These are phyloP conservation scores for Limenitis camilla DNA, from an alignment of 2,888 invertebrate species.

Conservation along the genomic window DNA sequence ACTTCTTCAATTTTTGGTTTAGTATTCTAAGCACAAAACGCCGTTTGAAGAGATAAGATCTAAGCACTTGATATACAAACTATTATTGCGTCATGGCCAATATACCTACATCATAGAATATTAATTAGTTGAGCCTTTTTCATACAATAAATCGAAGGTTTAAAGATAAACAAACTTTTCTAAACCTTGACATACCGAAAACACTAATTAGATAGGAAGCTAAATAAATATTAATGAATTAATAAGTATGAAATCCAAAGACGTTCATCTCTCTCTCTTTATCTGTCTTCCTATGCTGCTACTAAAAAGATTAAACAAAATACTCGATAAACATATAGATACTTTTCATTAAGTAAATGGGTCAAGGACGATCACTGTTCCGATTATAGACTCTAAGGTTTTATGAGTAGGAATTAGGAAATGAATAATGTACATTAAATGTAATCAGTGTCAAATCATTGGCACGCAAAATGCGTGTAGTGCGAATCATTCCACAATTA, in stretches of 20 bases:
- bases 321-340: too few species aligned
- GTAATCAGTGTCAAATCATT: constrained; percentile 13
- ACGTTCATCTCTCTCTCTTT: too few species aligned
- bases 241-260: too few species aligned
- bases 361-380: too few species aligned
- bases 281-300: too few species aligned
- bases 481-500: constrained; percentile 35
- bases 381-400: too few species aligned
- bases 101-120: constrained; percentile 2
- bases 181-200: not conserved
- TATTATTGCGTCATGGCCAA: constrained; percentile 10
- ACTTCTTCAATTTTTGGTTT: not conserved
- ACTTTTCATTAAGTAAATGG: too few species aligned
- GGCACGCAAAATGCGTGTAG: constrained; percentile 47
- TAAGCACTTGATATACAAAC: constrained; percentile 4
- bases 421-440: constrained; percentile 7
- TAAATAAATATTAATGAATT: too few species aligned
- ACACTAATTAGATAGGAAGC: too few species aligned
- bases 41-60: constrained; percentile 9
- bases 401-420: too few species aligned
- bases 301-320: too few species aligned
- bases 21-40: constrained; percentile 6
- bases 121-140: not conserved
- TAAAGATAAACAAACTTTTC: not conserved
- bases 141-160: not conserved